Evolutionary conservation across 2,113 vertebrate genomes (phyloP).

Genomic region (Erpornis zantholeuca): DNA sequence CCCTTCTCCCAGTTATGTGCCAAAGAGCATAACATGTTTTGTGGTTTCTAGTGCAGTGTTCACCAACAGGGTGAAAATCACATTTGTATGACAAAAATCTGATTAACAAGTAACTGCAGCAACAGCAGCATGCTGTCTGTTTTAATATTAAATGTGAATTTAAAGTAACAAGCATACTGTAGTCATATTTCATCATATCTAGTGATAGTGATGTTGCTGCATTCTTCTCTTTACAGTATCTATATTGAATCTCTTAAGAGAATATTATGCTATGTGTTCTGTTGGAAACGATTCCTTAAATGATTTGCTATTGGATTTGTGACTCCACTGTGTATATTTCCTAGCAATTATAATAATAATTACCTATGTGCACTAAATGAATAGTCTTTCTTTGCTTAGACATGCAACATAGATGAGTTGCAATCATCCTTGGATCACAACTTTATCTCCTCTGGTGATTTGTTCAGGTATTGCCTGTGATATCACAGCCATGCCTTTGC

Average conservation of each 20-base stretch:
- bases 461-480: neutral
- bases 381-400: neutral
- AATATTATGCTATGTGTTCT: neutral
- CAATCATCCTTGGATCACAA: neutral
- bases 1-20: neutral
- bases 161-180: neutral
- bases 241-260: neutral
- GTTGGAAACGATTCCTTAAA: neutral
- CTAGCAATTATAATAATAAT: neutral
- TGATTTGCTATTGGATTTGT: neutral
- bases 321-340: neutral
- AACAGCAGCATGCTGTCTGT: neutral
- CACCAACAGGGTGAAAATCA: neutral
- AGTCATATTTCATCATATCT: neutral
- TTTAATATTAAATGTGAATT: neutral
- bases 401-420: neutral
- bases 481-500: neutral
- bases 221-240: neutral
- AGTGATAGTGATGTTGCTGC: neutral
- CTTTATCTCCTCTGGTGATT: neutral
- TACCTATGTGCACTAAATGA: neutral
- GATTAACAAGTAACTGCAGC: neutral
- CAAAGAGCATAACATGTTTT: neutral
- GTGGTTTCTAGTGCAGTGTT: neutral
- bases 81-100: neutral